Base-by-base conservation (phyloP, 2,888 invertebrate genomes). In the Phyllotreta striolata region DNA sequence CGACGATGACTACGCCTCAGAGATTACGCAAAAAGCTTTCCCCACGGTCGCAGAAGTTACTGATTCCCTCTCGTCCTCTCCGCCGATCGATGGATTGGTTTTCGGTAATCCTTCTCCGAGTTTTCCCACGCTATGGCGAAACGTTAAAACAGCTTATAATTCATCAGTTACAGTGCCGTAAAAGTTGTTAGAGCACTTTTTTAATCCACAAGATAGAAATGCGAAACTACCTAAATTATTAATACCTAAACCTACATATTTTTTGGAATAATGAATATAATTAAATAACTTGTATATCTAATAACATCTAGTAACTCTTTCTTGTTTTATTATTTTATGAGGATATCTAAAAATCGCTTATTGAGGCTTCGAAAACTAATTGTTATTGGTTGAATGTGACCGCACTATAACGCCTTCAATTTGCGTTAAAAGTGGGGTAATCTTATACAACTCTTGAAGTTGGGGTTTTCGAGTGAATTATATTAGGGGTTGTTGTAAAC, bases 21-120 rank as follows among this genome's bases (percentile, higher is more conserved):
- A 49, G 49, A 49, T 49, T 49, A 49, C 35, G n/a, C 49, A 49
- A 49, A 49, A 49, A 49, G 49, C 49, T 49, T 49, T 49, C 10
- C 35, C 10, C 37, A 35, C n/a, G 37, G 35, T 49, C 49, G 49
- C 7, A 34, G 35, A 49, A 49, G 9, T 49, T 49, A n/a, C 5
- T 37, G 37, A 49, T 37, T 49, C 49, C 6, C 9, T 44, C 10
- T 49, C 49, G 49, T 37, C 37, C 49, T 49, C 49, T 9, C 9
- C 14, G 2, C 10, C 49, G 49, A 49, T 49, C 49, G 35, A 49
- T 49, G 49, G 10, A 49, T 49, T 49, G 49, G 49, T 49, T 49
- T 49, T 49, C 12, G 35, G 49, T 49, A 49, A 49, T 49, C 49
- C 49, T 49, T 34, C 35, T 35, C 24, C 24, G 49, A 14, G 35